phyloP scores from a whole-genome alignment of 2,113 vertebrate genomes.

The Hiodon alosoides region DNA sequence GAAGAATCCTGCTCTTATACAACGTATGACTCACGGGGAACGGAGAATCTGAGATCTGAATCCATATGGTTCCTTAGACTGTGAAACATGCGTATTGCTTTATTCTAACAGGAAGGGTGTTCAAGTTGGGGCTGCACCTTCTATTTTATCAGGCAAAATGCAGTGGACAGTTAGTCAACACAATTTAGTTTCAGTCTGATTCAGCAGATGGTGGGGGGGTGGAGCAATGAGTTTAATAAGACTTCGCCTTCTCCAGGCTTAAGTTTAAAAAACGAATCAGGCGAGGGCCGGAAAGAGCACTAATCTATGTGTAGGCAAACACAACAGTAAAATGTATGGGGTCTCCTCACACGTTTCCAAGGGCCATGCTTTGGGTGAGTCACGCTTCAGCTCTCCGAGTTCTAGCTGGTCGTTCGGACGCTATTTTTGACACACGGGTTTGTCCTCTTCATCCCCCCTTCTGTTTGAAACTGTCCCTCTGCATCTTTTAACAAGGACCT shows the following conservation, averaged over 20 bases:
- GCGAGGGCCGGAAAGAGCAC: neutral
- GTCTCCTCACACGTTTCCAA: neutral
- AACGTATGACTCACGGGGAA: slow-evolving; percentile 12
- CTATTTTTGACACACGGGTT: slow-evolving; percentile 7
- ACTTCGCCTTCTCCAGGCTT: neutral
- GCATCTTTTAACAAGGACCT: slow-evolving; percentile 45
- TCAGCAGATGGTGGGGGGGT: neutral
- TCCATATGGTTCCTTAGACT: slow-evolving; percentile 31
- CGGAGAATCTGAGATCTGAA: slow-evolving; percentile 26
- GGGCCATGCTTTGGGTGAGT: neutral
- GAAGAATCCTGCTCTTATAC: slow-evolving; percentile 32
- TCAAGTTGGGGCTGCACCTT: slow-evolving; percentile 33
- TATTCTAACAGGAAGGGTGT: slow-evolving; percentile 34
- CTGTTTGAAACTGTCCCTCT: slow-evolving; percentile 39
- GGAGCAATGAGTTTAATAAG: slow-evolving; percentile 1
- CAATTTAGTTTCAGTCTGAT: slow-evolving; percentile 25
- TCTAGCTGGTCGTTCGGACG: slow-evolving; percentile 11
- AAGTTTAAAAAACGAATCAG: neutral
- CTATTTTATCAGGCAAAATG: slow-evolving; percentile 39
- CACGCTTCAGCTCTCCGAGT: neutral
- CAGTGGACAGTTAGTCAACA: slow-evolving; percentile 39
- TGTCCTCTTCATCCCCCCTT: slow-evolving; percentile 29
- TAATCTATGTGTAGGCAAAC: neutral
- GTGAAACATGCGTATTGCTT: slow-evolving; percentile 30
- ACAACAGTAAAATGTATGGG: neutral